Percentiles rank a stretch among this genome's conserved stretches.
These are phyloP conservation scores for Grallaria varia DNA, from an alignment of 2,113 vertebrate species.

Conservation along the genomic window DNA sequence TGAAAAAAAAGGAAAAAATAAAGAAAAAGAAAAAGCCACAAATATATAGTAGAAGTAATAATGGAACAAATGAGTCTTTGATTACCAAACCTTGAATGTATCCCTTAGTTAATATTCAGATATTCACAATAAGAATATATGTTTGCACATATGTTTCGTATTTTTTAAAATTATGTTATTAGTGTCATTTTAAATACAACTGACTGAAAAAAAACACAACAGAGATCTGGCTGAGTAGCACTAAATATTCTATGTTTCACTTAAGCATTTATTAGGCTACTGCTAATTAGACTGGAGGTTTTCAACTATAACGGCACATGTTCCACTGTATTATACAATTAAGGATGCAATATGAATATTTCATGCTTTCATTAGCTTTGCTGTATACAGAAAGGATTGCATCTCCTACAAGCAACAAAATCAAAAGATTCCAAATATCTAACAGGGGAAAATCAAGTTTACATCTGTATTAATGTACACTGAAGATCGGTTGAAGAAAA, in stretches of 20 bases:
- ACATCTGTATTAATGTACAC: background rate
- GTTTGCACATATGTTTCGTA: background rate
- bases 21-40: background rate
- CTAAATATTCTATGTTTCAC: background rate
- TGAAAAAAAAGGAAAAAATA: background rate
- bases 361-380: constrained; percentile 41
- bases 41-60: background rate
- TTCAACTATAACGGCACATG: background rate
- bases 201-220: background rate
- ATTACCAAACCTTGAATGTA: background rate
- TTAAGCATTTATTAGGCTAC: constrained; percentile 11
- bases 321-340: constrained; percentile 44
- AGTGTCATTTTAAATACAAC: background rate
- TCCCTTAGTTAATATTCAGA: background rate
- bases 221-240: background rate
- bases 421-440: background rate
- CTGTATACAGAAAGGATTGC: background rate
- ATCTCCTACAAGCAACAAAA: background rate
- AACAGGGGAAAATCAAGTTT: background rate
- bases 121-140: background rate
- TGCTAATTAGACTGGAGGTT: constrained; percentile 19
- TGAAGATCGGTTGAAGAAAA: background rate
- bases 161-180: background rate
- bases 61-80: background rate
- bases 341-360: constrained; percentile 47